Conservation (phyloP, 2,888 invertebrate genomes). For the Watsonalla cultraria region DNA sequence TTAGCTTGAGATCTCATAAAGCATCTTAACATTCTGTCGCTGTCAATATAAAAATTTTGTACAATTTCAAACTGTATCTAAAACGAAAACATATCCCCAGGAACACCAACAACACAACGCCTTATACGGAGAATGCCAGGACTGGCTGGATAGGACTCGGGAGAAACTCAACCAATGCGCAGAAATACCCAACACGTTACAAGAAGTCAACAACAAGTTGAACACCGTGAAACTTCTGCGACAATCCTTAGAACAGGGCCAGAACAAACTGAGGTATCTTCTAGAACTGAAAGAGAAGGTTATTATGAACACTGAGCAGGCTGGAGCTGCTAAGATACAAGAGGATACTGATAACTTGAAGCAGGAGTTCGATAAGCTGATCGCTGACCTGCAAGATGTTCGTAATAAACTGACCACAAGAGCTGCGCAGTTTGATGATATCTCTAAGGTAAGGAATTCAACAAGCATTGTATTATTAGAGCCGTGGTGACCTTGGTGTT, state of each 20-base stretch:
- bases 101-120: constrained; percentile 97
- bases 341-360: constrained; percentile 94
- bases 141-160: constrained; percentile 94
- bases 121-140: constrained; percentile 94
- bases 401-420: constrained; percentile 86
- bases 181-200: constrained; percentile 87
- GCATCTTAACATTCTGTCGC: too few species aligned
- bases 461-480: too few species aligned
- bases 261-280: constrained; percentile 83
- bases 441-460: constrained; percentile 87
- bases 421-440: constrained; percentile 90
- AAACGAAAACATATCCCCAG: constrained; percentile 40
- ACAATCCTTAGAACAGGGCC: constrained; percentile 95
- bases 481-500: too few species aligned
- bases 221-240: constrained; percentile 92
- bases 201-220: constrained; percentile 91
- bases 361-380: constrained; percentile 92
- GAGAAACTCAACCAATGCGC: constrained; percentile 91
- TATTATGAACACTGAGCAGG: constrained; percentile 93
- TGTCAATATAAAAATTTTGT: neutral
- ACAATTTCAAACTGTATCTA: neutral
- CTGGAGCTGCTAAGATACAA: constrained; percentile 92
- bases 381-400: constrained; percentile 88
- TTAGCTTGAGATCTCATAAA: too few species aligned
- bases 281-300: constrained; percentile 95